Evolutionary conservation across 1,140 invertebrate species (phyloP), one percentile per base, ranked within the genome.

Genomic region (Pseudomyrmex sp.): DNA sequence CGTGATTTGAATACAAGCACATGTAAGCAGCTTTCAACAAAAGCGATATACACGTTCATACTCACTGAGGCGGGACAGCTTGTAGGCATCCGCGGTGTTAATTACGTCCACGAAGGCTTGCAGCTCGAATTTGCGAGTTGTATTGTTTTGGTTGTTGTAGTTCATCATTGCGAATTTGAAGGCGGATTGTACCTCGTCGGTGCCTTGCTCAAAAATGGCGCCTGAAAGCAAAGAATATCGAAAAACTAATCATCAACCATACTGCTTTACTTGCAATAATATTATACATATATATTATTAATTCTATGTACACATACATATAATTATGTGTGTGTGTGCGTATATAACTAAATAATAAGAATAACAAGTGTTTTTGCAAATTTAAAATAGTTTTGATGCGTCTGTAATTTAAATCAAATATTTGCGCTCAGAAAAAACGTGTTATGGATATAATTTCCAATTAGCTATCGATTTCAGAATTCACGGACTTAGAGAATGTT

Each of bases 31-130:
- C 70, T 80, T 18, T 23, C 5, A 9, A 8, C 35, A 8, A 18
- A 70, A 46, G 3, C 35, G 56, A 70, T 8, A 10, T 61, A 7
- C 9, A 73, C 59, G 52, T 50, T 76, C n/a, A 44, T 93, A 97
- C 97, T 97, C 95, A 98, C 98, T 98, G 56, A 98, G 95, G 93
- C 97, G 95, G 13, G 98, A 98, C 15, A 98, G 95, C 93, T 98
- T 98, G 94, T 98, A 98, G 74, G 97, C 97, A 93, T 98, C 98
- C 44, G 97, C 97, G n/a, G 97, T 98, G 92, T 98, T 98, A 91
- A 98, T 98, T 88, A 98, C 96, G 92, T 98, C 97, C 46, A 98
- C 97, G 91, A 96, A 98, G n/a, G 97, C 97, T 91, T 97, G 97
- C 52, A 98, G 95, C 93, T 98, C 97, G 86, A 98, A 97, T 69